Evolutionary conservation across 2,113 vertebrate species (phyloP).

Genomic region (Podiceps cristatus): DNA sequence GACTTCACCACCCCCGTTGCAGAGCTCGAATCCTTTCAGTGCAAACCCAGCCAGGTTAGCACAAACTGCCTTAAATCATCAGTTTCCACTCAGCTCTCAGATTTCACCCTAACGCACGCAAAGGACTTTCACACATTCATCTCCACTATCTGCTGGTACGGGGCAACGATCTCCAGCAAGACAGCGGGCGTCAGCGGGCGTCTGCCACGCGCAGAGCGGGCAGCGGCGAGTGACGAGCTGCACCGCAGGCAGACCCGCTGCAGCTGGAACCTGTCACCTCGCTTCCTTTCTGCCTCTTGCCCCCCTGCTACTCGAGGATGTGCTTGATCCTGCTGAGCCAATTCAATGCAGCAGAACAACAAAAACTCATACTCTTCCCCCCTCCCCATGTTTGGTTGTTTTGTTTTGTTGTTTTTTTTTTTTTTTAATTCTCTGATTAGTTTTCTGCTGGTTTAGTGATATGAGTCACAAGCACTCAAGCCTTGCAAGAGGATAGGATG

Average conservation of each 20-base stretch:
- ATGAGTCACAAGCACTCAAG: background rate
- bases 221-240: rapidly evolving
- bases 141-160: background rate
- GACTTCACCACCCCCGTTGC: background rate
- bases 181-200: rapidly evolving
- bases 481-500: background rate
- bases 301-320: background rate
- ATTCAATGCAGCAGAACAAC: background rate
- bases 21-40: background rate
- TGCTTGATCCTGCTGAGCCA: background rate
- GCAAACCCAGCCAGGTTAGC: background rate
- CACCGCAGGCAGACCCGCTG: rapidly evolving
- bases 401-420: background rate
- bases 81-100: background rate
- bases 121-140: background rate
- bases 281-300: background rate
- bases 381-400: background rate
- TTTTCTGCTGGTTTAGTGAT: background rate
- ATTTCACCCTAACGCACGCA: background rate
- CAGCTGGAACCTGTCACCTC: rapidly evolving
- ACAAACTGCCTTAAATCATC: background rate
- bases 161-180: background rate
- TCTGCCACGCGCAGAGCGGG: background rate
- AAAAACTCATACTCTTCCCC: background rate
- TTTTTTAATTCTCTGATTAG: background rate